Base-by-base conservation (phyloP, 2,888 invertebrate genomes). In the Coremacera marginata region DNA sequence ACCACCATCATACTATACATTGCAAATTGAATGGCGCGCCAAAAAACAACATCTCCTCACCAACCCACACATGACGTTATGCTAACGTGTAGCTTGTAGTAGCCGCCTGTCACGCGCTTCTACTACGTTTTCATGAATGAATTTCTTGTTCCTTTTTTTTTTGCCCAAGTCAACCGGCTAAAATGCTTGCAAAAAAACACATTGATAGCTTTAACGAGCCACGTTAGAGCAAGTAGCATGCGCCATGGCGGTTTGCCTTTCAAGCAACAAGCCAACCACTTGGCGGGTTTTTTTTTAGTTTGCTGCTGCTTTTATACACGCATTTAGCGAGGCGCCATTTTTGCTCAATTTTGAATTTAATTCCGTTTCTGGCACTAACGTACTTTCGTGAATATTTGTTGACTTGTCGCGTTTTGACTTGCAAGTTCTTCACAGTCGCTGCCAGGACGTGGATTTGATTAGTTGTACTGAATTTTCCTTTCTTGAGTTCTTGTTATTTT, bases 201-300 rank as follows among this genome's bases (percentile, higher is more conserved):
- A 27, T 60, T 22, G 60, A 19, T 2, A 55, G 8, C 22, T 1
- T 60, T 14, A 27, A 14, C 8, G 7, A 11, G 57, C 55, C n/a
- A 72, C 49, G 44, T 68, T 63, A 52, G 79, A 78, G 81, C 80
- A 84, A 80, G 84, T 83, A 83, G 84, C 84, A 84, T 84, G 84
- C 84, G 84, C 84, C 83, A 77, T 37, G n/a, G 27, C 65, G 31
- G 22, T 65, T 62, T 71, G 49, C 44, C 37, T 25, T 65, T 55
- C 71, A 65, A 52, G 73, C 76, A 57, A 70, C 76, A 76, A 51
- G 70, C 73, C 57, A 71, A 55, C 71, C 77, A 68, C 73, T 81
- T 81, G 75, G 63, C 81, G 81, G 84, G 84, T 57, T 37, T 37
- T 34, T 49, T 62, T 14, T n/a, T n/a, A n/a, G n/a, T n/a, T 25